Conservation (phyloP, 2,113 vertebrate species). For the Osmerus mordax region DNA sequence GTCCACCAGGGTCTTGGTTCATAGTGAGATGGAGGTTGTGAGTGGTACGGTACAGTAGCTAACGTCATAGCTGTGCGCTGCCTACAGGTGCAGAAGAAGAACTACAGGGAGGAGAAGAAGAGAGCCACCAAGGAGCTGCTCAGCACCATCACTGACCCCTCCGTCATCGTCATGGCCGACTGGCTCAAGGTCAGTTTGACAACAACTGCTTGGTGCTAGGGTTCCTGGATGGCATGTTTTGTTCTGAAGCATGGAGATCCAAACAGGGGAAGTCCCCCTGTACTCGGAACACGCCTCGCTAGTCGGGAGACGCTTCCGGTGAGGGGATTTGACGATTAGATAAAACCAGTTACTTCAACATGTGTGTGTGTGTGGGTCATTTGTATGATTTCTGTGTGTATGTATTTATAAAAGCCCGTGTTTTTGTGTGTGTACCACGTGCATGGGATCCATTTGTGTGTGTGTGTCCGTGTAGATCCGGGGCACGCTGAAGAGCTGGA, state of each 20-base stretch:
- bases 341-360: background rate
- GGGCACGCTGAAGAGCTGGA: conserved; percentile 97
- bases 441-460: no score
- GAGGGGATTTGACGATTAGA: no score
- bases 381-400: background rate
- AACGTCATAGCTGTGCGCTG: conserved; percentile 4
- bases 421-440: no score
- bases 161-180: conserved; percentile 97
- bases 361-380: background rate
- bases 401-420: background rate
- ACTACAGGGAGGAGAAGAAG: conserved; percentile 98
- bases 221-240: background rate
- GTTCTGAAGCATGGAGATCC: background rate
- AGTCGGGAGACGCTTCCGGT: background rate
- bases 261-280: background rate
- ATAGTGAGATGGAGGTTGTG: background rate
- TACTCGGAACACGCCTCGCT: background rate
- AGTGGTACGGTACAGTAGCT: background rate
- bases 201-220: background rate
- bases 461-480: conserved; percentile 80
- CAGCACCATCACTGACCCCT: conserved; percentile 96
- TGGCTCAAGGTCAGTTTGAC: conserved; percentile 86
- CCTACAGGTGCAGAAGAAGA: conserved; percentile 96
- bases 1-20: background rate
- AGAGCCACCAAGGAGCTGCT: conserved; percentile 96